Evolutionary conservation across 2,113 vertebrate species (phyloP), one percentile per base, ranked within the genome.

Genomic region (Archilochus colubris): DNA sequence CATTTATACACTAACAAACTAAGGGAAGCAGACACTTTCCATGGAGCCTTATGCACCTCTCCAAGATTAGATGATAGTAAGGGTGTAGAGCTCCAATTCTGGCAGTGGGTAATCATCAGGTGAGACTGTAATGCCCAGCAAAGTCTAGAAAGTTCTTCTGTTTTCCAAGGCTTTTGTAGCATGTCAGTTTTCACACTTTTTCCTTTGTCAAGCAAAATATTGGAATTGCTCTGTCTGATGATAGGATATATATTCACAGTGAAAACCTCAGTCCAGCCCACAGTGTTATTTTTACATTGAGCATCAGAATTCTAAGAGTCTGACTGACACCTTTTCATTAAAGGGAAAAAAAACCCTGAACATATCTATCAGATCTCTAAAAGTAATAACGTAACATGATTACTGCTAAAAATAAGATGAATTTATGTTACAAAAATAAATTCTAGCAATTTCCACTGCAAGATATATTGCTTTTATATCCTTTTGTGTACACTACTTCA

Each of bases 351-450:
- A 86, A 93, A 93, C 83, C 20, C 27, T 24, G 53, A 69, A 91
- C 33, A 54, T 14, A 80, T 88, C 69, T 94, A 91, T 88, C 78
- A 93, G 13, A 80, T 76, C 82, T 91, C 73, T 59, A 72, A 59
- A 78, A 75, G 79, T 51, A 94, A 86, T 75, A 90, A 92, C 61
- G 53, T 58, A 95, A 88, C 88, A 93, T 31, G 64, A 90, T 92
- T 95, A 83, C 93, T 78, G 84, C 81, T 93, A 93, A 96, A 95
- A 96, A 54, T 59, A 96, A 94, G 53, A 68, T 88, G 75, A 85
- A 73, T 95, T 97, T 82, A 67, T 93, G 36, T 78, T 31, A 89
- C 14, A 91, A 93, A 91, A 94, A 91, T 82, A 74, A 85, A 92
- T 95, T 89, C 59, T 24, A 86, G 86, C 64, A 88, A 88, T 95